These are phyloP conservation scores for Sympetrum striolatum DNA, from an alignment of 2,888 invertebrate species.

Conservation along the genomic window DNA sequence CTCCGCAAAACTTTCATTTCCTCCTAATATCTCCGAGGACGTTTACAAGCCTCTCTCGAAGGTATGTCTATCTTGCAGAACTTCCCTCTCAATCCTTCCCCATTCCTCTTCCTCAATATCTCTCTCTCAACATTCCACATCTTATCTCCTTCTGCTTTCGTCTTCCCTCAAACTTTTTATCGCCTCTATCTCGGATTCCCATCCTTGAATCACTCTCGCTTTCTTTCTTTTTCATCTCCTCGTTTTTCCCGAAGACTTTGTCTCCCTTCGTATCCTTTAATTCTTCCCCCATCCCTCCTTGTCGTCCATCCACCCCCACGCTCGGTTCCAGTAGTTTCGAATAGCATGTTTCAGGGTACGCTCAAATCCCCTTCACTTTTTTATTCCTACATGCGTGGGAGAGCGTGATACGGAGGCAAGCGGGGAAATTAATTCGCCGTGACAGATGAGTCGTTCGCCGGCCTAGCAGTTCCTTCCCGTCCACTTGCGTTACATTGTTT, in stretches of 20 bases:
- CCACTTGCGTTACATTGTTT: neutral
- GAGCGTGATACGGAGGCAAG: neutral
- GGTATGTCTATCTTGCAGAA: neutral
- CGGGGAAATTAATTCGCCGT: constrained; percentile 20
- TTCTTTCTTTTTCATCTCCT: neutral
- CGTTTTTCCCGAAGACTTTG: neutral
- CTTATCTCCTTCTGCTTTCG: neutral
- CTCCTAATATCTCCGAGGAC: neutral
- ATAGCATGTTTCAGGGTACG: neutral
- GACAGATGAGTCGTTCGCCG: neutral
- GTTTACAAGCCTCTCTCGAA: neutral
- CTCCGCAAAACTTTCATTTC: neutral
- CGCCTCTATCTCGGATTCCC: neutral
- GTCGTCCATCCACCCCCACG: neutral
- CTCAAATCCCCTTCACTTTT: neutral
- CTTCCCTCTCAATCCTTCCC: neutral
- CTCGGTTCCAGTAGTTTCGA: neutral
- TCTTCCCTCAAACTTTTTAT: neutral
- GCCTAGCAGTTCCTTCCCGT: neutral
- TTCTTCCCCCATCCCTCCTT: neutral
- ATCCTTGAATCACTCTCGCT: neutral
- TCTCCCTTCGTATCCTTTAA: neutral
- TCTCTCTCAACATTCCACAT: neutral
- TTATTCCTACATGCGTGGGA: neutral
- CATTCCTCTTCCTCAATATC: neutral